Percentiles rank a stretch among this genome's conserved stretches.
Evolutionary conservation across 2,797 vertebrate genomes (phyloP).

Genomic region (Acanthornis magna): DNA sequence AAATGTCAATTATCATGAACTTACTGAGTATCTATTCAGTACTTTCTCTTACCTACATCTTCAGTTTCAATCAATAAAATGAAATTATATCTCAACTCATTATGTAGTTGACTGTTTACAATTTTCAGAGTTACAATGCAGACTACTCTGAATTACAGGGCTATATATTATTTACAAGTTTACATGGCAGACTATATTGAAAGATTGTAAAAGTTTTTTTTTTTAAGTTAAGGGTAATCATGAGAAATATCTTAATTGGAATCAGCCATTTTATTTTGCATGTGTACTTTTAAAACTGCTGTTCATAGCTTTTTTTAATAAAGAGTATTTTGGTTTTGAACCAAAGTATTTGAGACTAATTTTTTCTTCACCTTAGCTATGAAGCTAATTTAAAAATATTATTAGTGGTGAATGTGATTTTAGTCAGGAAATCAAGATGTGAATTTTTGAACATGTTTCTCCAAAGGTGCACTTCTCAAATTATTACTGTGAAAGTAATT

Average conservation of each 20-base stretch:
- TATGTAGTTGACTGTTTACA: slow-evolving; percentile 3
- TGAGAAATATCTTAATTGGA: slow-evolving; percentile 65
- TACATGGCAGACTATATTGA: slow-evolving; percentile 1
- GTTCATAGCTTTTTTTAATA: slow-evolving; percentile 30
- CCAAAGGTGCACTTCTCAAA: slow-evolving; percentile 77
- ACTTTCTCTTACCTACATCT: slow-evolving; percentile 21
- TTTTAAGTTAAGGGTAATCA: slow-evolving; percentile 16
- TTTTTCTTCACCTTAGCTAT: slow-evolving; percentile 42
- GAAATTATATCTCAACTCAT: slow-evolving; percentile 11
- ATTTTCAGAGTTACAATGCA: not conserved
- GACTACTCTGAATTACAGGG: slow-evolving; percentile 28
- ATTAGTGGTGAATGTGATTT: slow-evolving; percentile 69
- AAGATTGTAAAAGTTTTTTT: slow-evolving; percentile 39
- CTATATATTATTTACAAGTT: slow-evolving; percentile 60
- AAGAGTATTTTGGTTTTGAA: slow-evolving; percentile 61
- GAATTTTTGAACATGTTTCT: slow-evolving; percentile 77
- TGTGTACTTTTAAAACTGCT: slow-evolving; percentile 7
- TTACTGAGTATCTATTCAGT: not conserved
- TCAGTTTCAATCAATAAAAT: slow-evolving; percentile 28
- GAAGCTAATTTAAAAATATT: slow-evolving; percentile 73
- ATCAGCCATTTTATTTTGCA: slow-evolving; percentile 57
- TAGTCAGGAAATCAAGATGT: slow-evolving; percentile 75
- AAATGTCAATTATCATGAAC: not conserved
- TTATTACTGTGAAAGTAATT: slow-evolving; percentile 78
- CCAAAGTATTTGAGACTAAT: slow-evolving; percentile 37